Evolutionary conservation across 2,113 vertebrate species (phyloP).

Genomic region (Larimichthys crocea): DNA sequence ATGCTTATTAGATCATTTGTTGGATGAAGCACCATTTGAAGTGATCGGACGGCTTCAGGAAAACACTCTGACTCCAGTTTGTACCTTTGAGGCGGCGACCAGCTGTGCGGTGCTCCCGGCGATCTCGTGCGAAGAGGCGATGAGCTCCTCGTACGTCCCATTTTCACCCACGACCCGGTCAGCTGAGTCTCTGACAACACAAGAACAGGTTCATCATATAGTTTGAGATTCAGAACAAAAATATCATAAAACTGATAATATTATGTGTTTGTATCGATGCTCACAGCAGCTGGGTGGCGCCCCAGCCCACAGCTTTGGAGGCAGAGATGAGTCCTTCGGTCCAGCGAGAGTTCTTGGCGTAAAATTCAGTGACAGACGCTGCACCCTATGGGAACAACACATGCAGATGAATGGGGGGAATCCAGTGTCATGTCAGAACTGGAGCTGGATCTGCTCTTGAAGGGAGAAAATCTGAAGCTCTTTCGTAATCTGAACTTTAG

Average conservation of each 20-base stretch:
- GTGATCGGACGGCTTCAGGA: too few relatives aligned
- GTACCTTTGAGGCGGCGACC: conserved; percentile 97
- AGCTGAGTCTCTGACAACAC: conserved; percentile 88
- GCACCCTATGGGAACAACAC: conserved; percentile 84
- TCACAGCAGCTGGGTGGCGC: conserved; percentile 96
- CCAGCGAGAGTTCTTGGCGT: conserved; percentile 97
- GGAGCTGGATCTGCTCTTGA: too few relatives aligned
- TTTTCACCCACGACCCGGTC: conserved; percentile 91
- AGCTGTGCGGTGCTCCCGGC: conserved; percentile 96
- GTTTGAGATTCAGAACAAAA: background rate
- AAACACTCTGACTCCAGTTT: background rate
- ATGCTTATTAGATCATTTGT: too few relatives aligned
- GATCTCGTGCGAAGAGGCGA: conserved; percentile 95
- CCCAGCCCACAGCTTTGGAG: conserved; percentile 97
- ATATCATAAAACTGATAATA: accelerated
- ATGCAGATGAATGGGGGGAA: background rate
- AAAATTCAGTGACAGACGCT: conserved; percentile 93
- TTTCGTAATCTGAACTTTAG: background rate
- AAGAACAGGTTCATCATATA: background rate
- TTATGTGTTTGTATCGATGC: conserved; percentile 45
- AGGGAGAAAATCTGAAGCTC: too few relatives aligned
- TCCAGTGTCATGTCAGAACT: too few relatives aligned
- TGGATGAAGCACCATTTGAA: too few relatives aligned
- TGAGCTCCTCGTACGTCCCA: conserved; percentile 95
- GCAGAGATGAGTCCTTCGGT: conserved; percentile 97